Evolutionary conservation across 2,113 vertebrate genomes (phyloP).

Genomic region (Prunella fulvescens): DNA sequence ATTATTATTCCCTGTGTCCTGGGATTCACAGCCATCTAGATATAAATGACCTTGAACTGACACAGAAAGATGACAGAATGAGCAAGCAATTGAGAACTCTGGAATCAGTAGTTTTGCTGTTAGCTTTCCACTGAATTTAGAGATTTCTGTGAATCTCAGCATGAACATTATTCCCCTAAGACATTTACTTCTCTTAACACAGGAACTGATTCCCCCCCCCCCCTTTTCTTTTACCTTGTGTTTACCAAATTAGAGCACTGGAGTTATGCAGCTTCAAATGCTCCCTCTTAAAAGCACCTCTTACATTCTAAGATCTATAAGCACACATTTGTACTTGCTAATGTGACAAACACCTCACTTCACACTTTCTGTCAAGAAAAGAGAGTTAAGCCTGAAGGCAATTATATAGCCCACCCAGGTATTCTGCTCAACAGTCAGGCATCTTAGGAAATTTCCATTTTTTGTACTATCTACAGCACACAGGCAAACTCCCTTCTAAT

Average conservation of each 20-base stretch:
- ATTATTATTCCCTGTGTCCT: background rate
- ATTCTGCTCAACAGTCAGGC: background rate
- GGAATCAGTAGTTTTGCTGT: background rate
- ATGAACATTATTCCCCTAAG: background rate
- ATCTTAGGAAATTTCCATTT: slow-evolving; percentile 38
- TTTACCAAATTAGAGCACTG: background rate
- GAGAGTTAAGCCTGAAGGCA: background rate
- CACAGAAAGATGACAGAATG: background rate
- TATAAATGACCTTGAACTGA: background rate
- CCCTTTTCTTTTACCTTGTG: background rate
- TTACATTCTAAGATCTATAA: background rate
- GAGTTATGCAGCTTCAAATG: background rate
- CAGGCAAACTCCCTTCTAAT: background rate
- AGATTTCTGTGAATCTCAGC: background rate
- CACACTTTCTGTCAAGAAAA: background rate
- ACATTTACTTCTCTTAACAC: background rate
- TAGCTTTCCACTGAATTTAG: background rate
- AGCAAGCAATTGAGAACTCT: background rate
- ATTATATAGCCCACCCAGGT: slow-evolving; percentile 8
- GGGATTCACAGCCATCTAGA: background rate
- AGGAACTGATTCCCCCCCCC: background rate
- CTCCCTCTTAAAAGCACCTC: background rate
- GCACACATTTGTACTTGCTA: background rate
- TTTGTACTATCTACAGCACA: background rate
- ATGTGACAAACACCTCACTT: background rate